phyloP scores from a whole-genome alignment of 2,888 invertebrate genomes.

The Trissolcus brochymenae region DNA sequence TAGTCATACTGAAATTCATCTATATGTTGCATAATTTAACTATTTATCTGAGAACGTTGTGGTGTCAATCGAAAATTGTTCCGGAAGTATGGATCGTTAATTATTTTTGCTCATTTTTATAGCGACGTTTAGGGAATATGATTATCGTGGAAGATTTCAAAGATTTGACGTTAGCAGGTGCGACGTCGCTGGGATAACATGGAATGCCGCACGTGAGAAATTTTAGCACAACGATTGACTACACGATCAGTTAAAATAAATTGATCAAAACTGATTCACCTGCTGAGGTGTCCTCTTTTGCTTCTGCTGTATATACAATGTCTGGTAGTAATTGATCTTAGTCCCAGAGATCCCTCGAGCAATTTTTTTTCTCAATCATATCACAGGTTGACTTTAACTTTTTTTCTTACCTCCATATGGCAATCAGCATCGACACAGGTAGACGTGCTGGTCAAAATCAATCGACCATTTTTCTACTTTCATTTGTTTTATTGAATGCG shows the following conservation, averaged over 20 bases:
- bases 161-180: constrained; percentile 56
- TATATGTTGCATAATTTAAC: too few species aligned
- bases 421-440: constrained; percentile 4
- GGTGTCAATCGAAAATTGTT: constrained; percentile 2
- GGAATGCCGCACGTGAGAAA: constrained; percentile 54
- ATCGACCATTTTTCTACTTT: not conserved
- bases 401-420: too few species aligned
- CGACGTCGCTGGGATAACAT: constrained; percentile 34
- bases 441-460: constrained; percentile 3
- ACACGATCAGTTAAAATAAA: constrained; percentile 53
- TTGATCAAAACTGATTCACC: constrained; percentile 55
- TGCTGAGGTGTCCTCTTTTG: constrained; percentile 49
- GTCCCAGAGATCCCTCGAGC: constrained; percentile 22
- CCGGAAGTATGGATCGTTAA: constrained; percentile 22
- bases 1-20: too few species aligned
- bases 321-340: constrained; percentile 40
- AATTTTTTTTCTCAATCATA: not conserved
- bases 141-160: constrained; percentile 30
- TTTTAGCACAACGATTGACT: constrained; percentile 52
- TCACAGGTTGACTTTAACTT: not conserved
- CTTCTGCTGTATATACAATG: constrained; percentile 18
- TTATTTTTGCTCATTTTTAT: constrained; percentile 26
- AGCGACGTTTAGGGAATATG: constrained; percentile 25
- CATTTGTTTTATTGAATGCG: not conserved
- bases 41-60: too few species aligned